phyloP scores from a whole-genome alignment of 2,113 vertebrate genomes.

The Aspiorhynchus laticeps region DNA sequence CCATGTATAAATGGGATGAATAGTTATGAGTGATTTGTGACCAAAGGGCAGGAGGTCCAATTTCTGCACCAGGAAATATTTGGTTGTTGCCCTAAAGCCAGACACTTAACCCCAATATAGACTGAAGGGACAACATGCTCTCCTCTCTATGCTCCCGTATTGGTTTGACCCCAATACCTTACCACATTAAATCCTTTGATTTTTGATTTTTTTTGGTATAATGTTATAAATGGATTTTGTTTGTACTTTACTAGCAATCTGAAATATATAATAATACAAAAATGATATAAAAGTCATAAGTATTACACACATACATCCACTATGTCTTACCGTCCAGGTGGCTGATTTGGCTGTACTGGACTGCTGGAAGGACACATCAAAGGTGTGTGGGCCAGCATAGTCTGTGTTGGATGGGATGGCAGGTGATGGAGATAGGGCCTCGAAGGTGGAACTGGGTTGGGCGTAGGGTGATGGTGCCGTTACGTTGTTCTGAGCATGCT shows the following conservation, averaged over 20 bases:
- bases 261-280: not conserved
- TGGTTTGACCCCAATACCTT: not conserved
- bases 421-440: conserved; percentile 92
- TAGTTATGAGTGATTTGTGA: not conserved
- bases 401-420: conserved; percentile 99
- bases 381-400: conserved; percentile 96
- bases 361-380: conserved; percentile 98
- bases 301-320: not conserved
- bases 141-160: not conserved
- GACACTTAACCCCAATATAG: conserved; percentile 33
- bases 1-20: conserved; percentile 5
- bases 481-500: conserved; percentile 92
- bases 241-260: too few species aligned
- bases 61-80: conserved; percentile 38
- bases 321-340: conserved; percentile 94
- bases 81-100: conserved; percentile 41
- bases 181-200: too few species aligned
- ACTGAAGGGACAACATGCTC: not conserved
- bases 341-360: conserved; percentile 98
- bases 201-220: too few species aligned
- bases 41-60: conserved; percentile 45
- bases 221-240: too few species aligned
- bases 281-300: not conserved
- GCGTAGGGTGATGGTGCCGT: conserved; percentile 94
- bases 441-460: conserved; percentile 98